These are phyloP conservation scores for Pardalotus punctatus DNA, from an alignment of 2,113 vertebrate genomes.

Conservation along the genomic window DNA sequence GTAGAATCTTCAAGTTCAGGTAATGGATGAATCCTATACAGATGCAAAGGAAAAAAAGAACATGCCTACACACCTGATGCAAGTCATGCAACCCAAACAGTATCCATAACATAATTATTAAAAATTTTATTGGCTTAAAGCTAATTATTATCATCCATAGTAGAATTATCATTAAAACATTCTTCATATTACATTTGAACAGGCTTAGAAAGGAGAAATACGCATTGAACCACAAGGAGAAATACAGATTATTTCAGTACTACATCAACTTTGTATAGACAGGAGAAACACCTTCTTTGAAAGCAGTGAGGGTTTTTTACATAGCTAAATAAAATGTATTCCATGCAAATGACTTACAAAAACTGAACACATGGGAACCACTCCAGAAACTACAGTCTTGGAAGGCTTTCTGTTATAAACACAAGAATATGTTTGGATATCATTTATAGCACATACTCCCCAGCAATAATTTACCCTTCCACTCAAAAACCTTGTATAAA, in stretches of 20 bases:
- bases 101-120: fast-evolving
- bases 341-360: background rate
- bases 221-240: background rate
- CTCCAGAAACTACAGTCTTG: background rate
- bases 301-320: background rate
- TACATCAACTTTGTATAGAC: background rate
- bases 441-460: background rate
- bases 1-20: background rate
- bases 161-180: background rate
- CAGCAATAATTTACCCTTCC: background rate
- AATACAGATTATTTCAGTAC: background rate
- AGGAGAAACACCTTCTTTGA: background rate
- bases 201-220: background rate
- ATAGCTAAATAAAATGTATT: background rate
- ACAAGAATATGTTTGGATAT: background rate
- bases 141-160: background rate
- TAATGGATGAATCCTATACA: background rate
- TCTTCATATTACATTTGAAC: background rate
- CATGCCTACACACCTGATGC: background rate
- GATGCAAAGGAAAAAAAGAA: background rate
- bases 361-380: background rate
- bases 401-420: background rate
- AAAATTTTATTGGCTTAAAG: background rate
- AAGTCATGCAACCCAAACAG: background rate
- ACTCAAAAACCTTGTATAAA: background rate